Conservation (phyloP, 2,797 vertebrate genomes). For the Heliangelus exortis region DNA sequence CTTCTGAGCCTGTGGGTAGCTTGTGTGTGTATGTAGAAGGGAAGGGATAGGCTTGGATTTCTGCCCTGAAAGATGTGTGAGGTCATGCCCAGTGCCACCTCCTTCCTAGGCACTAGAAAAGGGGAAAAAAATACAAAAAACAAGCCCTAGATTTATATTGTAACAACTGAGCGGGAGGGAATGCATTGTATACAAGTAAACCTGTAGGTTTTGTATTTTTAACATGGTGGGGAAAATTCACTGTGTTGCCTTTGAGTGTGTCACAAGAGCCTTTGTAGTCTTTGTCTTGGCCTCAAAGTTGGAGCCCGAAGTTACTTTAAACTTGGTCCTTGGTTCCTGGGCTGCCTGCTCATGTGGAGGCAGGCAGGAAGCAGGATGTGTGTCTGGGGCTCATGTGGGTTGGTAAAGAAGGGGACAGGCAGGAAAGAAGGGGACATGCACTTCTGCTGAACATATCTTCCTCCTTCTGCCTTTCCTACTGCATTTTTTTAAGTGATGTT, state of each 20-base stretch:
- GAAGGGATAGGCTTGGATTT: neutral
- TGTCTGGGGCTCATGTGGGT: fast-evolving
- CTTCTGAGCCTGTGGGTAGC: neutral
- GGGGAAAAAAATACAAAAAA: too few relatives aligned
- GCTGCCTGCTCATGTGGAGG: neutral
- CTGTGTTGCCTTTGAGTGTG: neutral
- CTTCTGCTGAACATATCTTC: slow-evolving; percentile 19
- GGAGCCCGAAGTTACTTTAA: neutral
- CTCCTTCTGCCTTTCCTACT: slow-evolving; percentile 36
- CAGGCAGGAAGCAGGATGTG: fast-evolving
- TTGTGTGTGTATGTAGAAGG: neutral
- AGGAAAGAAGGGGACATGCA: neutral
- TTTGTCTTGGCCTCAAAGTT: neutral
- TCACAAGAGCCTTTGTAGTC: neutral
- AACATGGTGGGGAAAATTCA: neutral
- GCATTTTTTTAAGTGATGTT: slow-evolving; percentile 68
- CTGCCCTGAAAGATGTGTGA: fast-evolving
- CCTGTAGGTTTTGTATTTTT: neutral
- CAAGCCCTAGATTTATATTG: neutral
- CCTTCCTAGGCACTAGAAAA: neutral
- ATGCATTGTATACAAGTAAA: neutral
- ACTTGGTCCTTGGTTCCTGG: fast-evolving
- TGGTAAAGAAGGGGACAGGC: neutral
- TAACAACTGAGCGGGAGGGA: neutral
- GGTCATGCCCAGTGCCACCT: neutral